Evolutionary conservation across 2,113 vertebrate genomes (phyloP).

Genomic region (Dasypus novemcinctus): DNA sequence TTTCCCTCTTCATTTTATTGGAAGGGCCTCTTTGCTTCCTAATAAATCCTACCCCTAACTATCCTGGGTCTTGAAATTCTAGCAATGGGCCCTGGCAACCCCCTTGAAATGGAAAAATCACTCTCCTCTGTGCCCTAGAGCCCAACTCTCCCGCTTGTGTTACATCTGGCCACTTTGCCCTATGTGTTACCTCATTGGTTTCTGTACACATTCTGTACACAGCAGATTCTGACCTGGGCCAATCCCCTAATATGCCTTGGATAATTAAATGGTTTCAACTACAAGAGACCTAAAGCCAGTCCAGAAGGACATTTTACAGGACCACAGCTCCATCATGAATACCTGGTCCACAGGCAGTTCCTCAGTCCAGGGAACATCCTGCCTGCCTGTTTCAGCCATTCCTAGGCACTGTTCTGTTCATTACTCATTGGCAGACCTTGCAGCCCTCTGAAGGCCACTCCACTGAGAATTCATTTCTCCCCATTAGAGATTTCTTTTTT

Average conservation of each 20-base stretch:
- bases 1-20: not conserved
- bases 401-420: not conserved
- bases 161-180: not conserved
- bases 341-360: not conserved
- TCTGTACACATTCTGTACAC: not conserved
- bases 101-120: not conserved
- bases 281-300: not conserved
- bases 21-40: not conserved
- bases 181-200: not conserved
- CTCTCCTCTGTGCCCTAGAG: not conserved
- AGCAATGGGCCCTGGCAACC: not conserved
- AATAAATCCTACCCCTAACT: not conserved
- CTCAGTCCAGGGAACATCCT: not conserved
- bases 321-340: not conserved
- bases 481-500: not conserved
- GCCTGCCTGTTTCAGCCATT: not conserved
- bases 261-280: not conserved
- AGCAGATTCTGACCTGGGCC: not conserved
- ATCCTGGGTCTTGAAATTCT: not conserved
- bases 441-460: not conserved
- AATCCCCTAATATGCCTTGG: not conserved
- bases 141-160: not conserved
- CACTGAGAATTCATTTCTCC: not conserved
- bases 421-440: not conserved
- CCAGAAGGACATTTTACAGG: not conserved